Base-by-base conservation (phyloP, 2,113 vertebrate species). In the Neolamprologus caudopunctatus region DNA sequence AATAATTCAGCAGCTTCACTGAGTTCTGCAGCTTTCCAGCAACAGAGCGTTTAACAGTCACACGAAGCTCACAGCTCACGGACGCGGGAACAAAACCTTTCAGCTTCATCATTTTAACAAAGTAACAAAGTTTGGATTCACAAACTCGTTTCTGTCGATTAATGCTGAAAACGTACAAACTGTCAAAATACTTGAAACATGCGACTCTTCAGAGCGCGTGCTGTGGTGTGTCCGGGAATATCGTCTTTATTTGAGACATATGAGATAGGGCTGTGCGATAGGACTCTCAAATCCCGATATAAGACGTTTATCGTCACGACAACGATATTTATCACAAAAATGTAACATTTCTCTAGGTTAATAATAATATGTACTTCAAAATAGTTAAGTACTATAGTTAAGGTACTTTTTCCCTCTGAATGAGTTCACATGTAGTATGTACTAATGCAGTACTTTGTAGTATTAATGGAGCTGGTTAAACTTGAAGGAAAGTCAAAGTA, bases 241-340 rank as follows among this genome's bases (percentile, higher is more conserved):
- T 33, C 5, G 5, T 63, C 58, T 63, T 33, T 19, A 19, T 63
- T 8, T 19, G 58, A 63, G 9, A 54, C 10, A 12, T 7, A 12
- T 7, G n/a, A 54, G 0, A 54, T 12, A 54, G 51, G n/a, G n/a
- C 51, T 54, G 51, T 21, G 51, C 9, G 5, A 53, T 53, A 53
- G 0, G 54, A 26, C 12, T 8, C 54, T 57, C 54, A 14, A 28
- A 53, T 53, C 19, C 51, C 3, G 3, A 53, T 53, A 2, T 53
- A 53, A 21, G 10, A 54, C 2, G 5, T 53, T 21, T 53, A 53
- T 53, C 3, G 9, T 53, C 51, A 6, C 2, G 9, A 6, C n/a
- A 53, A 53, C 19, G 5, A 53, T 53, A 53, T 53, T 0, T 0
- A 53, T n/a, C 19, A 53, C 50, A n/a, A n/a, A n/a, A 53, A 53